Base-by-base conservation (phyloP, 1,140 invertebrate genomes). In the Galleria mellonella region DNA sequence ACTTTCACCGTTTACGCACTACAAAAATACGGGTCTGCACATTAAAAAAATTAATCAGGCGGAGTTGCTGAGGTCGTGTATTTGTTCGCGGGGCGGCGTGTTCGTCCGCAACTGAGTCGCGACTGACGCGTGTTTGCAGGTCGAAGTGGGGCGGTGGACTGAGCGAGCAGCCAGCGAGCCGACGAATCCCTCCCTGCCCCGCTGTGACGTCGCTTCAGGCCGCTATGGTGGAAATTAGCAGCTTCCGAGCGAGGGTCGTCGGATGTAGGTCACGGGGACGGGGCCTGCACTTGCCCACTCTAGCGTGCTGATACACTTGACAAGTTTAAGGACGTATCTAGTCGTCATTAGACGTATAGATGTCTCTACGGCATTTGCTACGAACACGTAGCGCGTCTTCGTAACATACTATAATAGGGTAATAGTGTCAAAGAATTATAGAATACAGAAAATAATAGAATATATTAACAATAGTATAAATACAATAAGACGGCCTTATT, bases 181-280 rank as follows among this genome's bases (percentile, higher is more conserved):
- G 66, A 42, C 63, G 60, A 47, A 30, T 50, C 58, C 59, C 66
- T 64, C 57, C 57, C 61, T 45, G 53, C 62, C 63, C 71, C 68
- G 57, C 61, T 41, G 70, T 79, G 74, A 75, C 74, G 76, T 75
- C 58, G 66, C 56, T 51, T 42, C 51, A 51, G 60, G 50, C 51
- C 52, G 55, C 61, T 69, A 75, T 76, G 79, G 65, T 83, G 75
- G 72, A 79, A 79, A 82, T 83, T 83, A 83, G 74, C 77, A 83
- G 79, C 79, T 83, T 83, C 79, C 75, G 75, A 71, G 65, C 78
- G 74, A 84, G 79, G 79, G 79, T 82, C 81, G 81, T 51, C 55
- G 52, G 73, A 84, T 82, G 67, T 84, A 76, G 81, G 81, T 84
- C 81, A 84, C 77, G 81, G 81, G 81, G 81, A 77, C 81, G 79